Percentiles rank a stretch among this genome's conserved stretches.
phyloP scores from a whole-genome alignment of 2,888 invertebrate species.

The Strigamia transsilvanica region DNA sequence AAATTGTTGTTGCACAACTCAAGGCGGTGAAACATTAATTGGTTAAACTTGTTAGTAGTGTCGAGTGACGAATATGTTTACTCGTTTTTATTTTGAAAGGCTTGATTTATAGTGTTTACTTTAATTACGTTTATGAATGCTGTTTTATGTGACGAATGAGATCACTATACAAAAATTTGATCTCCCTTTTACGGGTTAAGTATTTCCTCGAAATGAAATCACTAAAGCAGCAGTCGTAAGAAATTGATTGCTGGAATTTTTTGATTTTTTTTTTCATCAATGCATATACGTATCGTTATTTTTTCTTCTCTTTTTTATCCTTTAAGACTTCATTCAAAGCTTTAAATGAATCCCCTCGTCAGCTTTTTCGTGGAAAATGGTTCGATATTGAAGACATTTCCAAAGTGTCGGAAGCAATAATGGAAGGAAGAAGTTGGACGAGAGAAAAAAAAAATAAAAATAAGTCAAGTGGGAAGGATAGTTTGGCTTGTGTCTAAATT shows the following conservation, averaged over 20 bases:
- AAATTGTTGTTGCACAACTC: background rate
- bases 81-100: background rate
- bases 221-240: background rate
- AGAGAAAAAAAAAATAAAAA: conserved; percentile 18
- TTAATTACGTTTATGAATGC: conserved; percentile 32
- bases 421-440: conserved; percentile 1
- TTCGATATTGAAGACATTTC: conserved; percentile 41
- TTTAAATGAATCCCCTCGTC: conserved; percentile 39
- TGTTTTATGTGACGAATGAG: background rate
- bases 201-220: conserved; percentile 19
- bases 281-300: background rate
- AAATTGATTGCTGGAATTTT: conserved; percentile 22
- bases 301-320: conserved; percentile 3
- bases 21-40: conserved; percentile 20
- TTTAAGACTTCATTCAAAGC: conserved; percentile 21
- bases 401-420: conserved; percentile 35
- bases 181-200: conserved; percentile 12
- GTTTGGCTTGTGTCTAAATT: conserved; percentile 39
- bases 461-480: conserved; percentile 43
- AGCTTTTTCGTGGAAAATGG: conserved; percentile 13
- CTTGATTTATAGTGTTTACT: conserved; percentile 11
- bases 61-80: conserved; percentile 23
- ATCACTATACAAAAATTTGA: background rate
- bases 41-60: conserved; percentile 33
- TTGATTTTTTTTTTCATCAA: background rate